phyloP scores from a whole-genome alignment of 2,888 invertebrate species.

The Eupithecia insigniata region DNA sequence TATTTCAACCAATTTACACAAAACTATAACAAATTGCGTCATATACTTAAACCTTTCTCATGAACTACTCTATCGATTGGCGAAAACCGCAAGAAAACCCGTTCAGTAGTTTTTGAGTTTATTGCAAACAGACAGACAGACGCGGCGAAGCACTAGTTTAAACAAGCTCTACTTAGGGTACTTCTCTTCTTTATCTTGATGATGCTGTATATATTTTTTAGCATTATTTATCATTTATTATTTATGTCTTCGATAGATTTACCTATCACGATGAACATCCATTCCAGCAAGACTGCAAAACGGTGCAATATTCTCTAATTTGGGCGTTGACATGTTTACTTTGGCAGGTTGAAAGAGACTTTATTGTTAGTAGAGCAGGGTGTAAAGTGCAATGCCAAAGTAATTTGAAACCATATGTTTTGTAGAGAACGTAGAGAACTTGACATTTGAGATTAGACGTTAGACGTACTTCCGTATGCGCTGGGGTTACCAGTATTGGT shows the following conservation, averaged over 20 bases:
- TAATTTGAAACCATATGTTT: conserved; percentile 29
- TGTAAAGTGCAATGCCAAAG: conserved; percentile 31
- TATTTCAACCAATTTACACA: too few species aligned
- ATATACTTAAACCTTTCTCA: too few species aligned
- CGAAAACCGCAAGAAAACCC: too few species aligned
- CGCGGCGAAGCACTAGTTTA: too few species aligned
- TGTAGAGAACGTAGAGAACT: conserved; percentile 48
- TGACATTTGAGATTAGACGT: conserved; percentile 46
- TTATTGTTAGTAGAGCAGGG: conserved; percentile 32
- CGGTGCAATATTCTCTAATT: conserved; percentile 55
- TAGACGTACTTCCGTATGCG: conserved; percentile 3
- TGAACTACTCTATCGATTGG: too few species aligned
- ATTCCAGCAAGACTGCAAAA: conserved; percentile 52
- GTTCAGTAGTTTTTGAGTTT: too few species aligned
- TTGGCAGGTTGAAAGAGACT: conserved; percentile 34
- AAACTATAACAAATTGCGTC: too few species aligned
- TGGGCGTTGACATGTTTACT: conserved; percentile 45
- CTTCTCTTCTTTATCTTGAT: too few species aligned
- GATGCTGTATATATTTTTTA: neutral
- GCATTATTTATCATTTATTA: neutral
- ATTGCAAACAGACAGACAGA: too few species aligned
- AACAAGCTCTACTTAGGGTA: too few species aligned
- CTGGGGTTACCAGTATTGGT: neutral
- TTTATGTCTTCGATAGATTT: conserved; percentile 13
- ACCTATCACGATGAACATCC: conserved; percentile 35